Conservation (phyloP, 2,888 invertebrate genomes). For the Drosophila nigricruria region DNA sequence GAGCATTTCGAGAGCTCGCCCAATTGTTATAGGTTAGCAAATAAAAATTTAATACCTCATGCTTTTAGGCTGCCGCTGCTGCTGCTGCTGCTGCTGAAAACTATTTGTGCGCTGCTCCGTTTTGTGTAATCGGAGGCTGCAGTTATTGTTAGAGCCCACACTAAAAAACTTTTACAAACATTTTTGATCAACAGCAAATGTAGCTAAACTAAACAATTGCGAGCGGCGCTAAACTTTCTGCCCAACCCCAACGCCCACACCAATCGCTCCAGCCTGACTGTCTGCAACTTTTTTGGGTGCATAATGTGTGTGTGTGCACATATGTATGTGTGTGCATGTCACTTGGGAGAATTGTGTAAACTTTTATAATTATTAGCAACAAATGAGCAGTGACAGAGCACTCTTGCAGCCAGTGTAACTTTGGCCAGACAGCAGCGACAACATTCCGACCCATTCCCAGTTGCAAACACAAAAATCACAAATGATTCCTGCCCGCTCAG, state of each 20-base stretch:
- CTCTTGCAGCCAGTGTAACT: conserved; percentile 65
- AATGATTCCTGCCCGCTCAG: conserved; percentile 64
- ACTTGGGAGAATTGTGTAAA: conserved; percentile 68
- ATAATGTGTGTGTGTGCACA: conserved; percentile 9
- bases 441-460: conserved; percentile 14
- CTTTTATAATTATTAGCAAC: conserved; percentile 81
- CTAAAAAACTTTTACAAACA: conserved; percentile 56
- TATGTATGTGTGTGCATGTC: conserved; percentile 46
- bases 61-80: conserved; percentile 63
- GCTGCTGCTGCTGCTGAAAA: conserved; percentile 45
- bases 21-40: conserved; percentile 70
- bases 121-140: conserved; percentile 49
- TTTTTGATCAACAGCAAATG: conserved; percentile 63
- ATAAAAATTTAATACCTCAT: conserved; percentile 73
- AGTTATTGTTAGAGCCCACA: conserved; percentile 43
- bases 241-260: background rate
- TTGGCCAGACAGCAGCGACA: conserved; percentile 39
- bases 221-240: conserved; percentile 56
- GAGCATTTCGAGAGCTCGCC: conserved; percentile 17
- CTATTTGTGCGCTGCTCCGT: conserved; percentile 56
- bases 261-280: conserved; percentile 39
- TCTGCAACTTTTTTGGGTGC: conserved; percentile 45
- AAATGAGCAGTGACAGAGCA: conserved; percentile 80
- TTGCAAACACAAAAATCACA: conserved; percentile 50
- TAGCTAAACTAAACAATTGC: conserved; percentile 67